These are phyloP conservation scores for Montipora capricornis DNA, from an alignment of 64 coral and sea anemone genomes.

Conservation along the genomic window DNA sequence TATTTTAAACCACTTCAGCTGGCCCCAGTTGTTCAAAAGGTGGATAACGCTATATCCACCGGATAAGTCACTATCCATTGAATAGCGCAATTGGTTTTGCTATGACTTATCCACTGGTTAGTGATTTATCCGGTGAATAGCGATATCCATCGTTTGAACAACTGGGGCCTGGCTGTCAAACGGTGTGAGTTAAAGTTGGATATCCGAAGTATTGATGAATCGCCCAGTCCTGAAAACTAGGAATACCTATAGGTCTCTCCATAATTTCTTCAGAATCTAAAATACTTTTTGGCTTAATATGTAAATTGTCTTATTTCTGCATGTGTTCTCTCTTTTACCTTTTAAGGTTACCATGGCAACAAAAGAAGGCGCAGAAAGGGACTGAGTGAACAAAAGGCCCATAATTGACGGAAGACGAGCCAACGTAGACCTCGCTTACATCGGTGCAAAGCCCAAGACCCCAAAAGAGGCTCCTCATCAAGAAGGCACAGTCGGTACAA, in stretches of 20 bases:
- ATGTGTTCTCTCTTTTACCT: neutral
- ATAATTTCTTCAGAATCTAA: neutral
- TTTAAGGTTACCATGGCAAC: constrained; percentile 89
- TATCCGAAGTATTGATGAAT: too few species aligned
- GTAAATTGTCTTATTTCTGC: neutral
- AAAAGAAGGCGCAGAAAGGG: constrained; percentile 69
- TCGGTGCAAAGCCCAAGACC: constrained; percentile 74
- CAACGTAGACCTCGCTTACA: constrained; percentile 76
- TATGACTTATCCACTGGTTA: too few species aligned
- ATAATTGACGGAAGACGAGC: constrained; percentile 77
- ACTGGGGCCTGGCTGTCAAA: too few species aligned
- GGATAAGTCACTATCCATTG: too few species aligned
- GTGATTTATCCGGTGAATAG: too few species aligned
- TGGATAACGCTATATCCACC: too few species aligned
- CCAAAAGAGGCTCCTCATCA: neutral
- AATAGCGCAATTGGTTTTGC: too few species aligned
- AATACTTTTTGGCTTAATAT: neutral
- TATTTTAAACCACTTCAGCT: too few species aligned
- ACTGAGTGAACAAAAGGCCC: constrained; percentile 77
- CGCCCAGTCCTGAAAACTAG: too few species aligned
- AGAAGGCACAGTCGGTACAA: neutral
- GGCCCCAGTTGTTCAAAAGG: too few species aligned
- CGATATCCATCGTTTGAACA: too few species aligned
- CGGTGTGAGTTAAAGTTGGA: too few species aligned
- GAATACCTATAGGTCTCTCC: neutral